These are phyloP conservation scores for Ceratina japonica DNA, from an alignment of 1,140 invertebrate genomes.

Conservation along the genomic window DNA sequence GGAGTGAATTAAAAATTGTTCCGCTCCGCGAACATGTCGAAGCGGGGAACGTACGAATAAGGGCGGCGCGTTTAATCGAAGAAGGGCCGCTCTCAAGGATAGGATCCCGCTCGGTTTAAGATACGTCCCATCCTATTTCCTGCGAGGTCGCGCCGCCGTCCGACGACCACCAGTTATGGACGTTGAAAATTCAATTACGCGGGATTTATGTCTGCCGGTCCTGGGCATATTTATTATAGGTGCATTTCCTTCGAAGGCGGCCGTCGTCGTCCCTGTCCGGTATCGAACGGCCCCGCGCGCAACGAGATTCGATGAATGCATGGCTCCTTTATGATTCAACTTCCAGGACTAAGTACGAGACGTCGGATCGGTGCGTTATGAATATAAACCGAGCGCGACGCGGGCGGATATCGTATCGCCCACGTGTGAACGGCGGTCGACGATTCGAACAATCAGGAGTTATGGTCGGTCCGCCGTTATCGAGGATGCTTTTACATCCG, in stretches of 20 bases:
- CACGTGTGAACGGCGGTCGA: too few species aligned
- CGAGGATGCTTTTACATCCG: conserved; percentile 2
- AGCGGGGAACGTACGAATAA: not conserved
- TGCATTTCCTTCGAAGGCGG: conserved; percentile 41
- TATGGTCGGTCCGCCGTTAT: not conserved
- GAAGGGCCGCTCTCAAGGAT: conserved; percentile 47
- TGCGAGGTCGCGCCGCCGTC: conserved; percentile 56
- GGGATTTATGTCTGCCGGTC: conserved; percentile 68
- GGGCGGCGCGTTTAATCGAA: conserved; percentile 36
- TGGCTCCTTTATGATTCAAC: too few species aligned
- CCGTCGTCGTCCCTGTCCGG: not conserved
- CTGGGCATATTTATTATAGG: conserved; percentile 71
- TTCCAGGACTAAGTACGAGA: too few species aligned
- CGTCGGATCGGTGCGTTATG: too few species aligned
- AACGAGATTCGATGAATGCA: too few species aligned
- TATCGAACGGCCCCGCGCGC: too few species aligned
- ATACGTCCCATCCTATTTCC: conserved; percentile 71
- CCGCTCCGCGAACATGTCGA: not conserved
- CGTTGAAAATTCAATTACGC: conserved; percentile 74
- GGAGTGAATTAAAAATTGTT: conserved; percentile 32
- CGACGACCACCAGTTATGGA: conserved; percentile 67
- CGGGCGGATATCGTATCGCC: too few species aligned
- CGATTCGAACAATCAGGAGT: too few species aligned
- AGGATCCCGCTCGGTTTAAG: conserved; percentile 60
- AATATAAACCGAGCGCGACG: too few species aligned